Conservation (phyloP, 2,888 invertebrate genomes). For the Drosophila maculinotata region DNA sequence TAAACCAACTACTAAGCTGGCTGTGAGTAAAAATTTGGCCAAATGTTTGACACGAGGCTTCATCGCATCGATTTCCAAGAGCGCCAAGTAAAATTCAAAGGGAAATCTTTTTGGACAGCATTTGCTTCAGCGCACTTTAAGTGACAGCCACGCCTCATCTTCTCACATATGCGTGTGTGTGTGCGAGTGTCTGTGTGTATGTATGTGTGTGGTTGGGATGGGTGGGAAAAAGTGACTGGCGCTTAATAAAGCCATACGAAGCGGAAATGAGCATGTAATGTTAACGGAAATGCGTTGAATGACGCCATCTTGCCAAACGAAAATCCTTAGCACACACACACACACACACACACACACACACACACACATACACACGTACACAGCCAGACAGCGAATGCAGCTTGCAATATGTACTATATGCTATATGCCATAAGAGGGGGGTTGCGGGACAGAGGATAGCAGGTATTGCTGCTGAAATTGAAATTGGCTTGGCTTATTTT, state of each 20-base stretch:
- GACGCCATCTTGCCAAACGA: slow-evolving; percentile 69
- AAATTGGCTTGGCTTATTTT: slow-evolving; percentile 54
- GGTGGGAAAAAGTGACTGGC: slow-evolving; percentile 29
- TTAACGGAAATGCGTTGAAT: slow-evolving; percentile 79
- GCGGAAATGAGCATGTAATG: slow-evolving; percentile 80
- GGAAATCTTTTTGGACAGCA: slow-evolving; percentile 54
- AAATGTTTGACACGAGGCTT: slow-evolving; percentile 11
- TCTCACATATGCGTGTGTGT: background rate
- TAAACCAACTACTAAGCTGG: slow-evolving; percentile 34
- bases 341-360: background rate
- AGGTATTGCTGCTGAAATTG: slow-evolving; percentile 27
- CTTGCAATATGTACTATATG: slow-evolving; percentile 4
- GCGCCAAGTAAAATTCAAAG: slow-evolving; percentile 23
- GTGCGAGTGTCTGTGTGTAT: slow-evolving; percentile 1
- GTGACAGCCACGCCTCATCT: slow-evolving; percentile 58
- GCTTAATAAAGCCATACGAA: slow-evolving; percentile 76
- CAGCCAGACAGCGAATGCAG: slow-evolving; percentile 25
- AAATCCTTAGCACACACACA: slow-evolving; percentile 41
- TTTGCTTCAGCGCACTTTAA: slow-evolving; percentile 70
- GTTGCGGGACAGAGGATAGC: background rate
- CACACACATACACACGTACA: background rate
- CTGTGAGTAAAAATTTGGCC: background rate
- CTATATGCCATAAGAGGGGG: background rate
- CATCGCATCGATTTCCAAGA: slow-evolving; percentile 50
- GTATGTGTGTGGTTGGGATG: slow-evolving; percentile 6